Base-by-base conservation (phyloP, 1,140 invertebrate species). In the Saccostrea echinata region DNA sequence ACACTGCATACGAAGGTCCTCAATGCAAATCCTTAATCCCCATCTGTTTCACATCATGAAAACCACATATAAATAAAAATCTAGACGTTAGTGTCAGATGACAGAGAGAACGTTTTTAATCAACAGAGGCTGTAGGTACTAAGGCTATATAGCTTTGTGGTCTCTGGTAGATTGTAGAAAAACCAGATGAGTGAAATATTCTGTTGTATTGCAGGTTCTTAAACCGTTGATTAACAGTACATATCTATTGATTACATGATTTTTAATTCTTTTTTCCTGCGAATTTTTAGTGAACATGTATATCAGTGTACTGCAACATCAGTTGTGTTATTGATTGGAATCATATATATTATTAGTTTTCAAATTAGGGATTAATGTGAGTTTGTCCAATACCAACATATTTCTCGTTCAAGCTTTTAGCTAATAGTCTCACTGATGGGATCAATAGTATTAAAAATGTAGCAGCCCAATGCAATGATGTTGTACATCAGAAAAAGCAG, bases 371-470 rank as follows among this genome's bases (percentile, higher is more conserved):
- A 76, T 76, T 76, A 76, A 76, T 76, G 18, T 18, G 11, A 76
- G 68, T 76, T 43, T 33, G 68, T 76, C 68, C 68, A 33, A 76
- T 76, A 33, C 68, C 24, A 27, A 30, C 68, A 76, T 76, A 76
- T 76, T 27, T 27, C 68, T 76, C 68, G 68, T 43, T 8, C 68
- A 76, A 33, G 68, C 68, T 76, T 76, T 76, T 76, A 76, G 68
- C 68, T 76, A 76, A 76, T 76, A 76, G 68, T 30, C 68, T 76
- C 68, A 33, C 68, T 27, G 27, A 30, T 76, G 24, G 27, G 68
- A 76, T 76, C 68, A 76, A 76, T 76, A 76, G 24, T 76, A 76
- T 76, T 76, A 76, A 76, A 76, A 76, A 76, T 76, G 68, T 30
- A 33, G 27, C 68, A 30, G 68, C 24, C 68, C 12, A 27, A 33